Evolutionary conservation across 53 echinoderm and acorn worm genomes (phyloP), one percentile per base, ranked within the genome.

Genomic region (Paracentrotus lividus): DNA sequence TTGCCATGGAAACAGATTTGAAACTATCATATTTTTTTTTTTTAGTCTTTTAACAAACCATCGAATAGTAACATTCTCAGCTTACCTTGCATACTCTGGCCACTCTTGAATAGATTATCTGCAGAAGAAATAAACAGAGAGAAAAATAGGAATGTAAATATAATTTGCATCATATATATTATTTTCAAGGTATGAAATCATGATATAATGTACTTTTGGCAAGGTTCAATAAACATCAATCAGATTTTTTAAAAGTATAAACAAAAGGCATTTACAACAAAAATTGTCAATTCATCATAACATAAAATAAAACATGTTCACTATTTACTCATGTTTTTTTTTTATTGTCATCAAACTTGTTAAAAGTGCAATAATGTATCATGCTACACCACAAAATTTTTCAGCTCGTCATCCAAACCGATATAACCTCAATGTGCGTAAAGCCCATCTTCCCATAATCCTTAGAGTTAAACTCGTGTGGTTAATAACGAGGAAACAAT

Each of bases 81-180:
- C 95, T 96, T 95, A 97, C 97, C 96, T 97, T 97, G 94, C 97
- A 97, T 42, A 97, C 97, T 93, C 97, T 89, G 55, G 97, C 97
- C 20, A 97, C 96, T 94, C 97, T 94, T 65, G 97, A 97, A 77
- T 97, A 97, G 38, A 97, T 93, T 20, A 95, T 96, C 97, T 97
- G 77, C 32, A 77, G 51, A 67, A 51, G 49, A 88, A 75, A 67
- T 81, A 14, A 56, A 88, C n/a, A n/a, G 24, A 77, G 77, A 88
- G 65, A 49, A 40, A 77, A 91, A 90, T 32, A 16, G 36, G 34
- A 4, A 64, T 20, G 18, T 2, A 20, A 36, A 72, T 5, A 32
- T 9, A 66, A 32, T 1, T 72, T 40, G 21, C 2, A 72, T 3
- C 6, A 3, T 27, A 81, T 81, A 81, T 47, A 24, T 1, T 2